Evolutionary conservation across 2,888 invertebrate species (phyloP), one percentile per base, ranked within the genome.

Genomic region (Megastigmus dorsalis): DNA sequence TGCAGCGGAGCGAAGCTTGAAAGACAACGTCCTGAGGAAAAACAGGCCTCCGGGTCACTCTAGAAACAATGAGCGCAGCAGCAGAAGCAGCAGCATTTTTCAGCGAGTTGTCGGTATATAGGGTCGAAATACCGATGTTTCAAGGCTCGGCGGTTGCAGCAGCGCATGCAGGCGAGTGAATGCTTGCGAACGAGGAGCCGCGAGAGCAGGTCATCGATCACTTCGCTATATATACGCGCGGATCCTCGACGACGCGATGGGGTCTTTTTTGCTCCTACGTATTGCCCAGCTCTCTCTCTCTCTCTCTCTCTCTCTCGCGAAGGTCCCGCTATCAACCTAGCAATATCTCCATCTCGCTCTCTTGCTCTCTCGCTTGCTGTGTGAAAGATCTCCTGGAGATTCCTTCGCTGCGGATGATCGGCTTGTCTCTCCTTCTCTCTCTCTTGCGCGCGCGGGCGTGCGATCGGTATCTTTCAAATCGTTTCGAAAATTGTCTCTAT

Each of bases 401-500:
- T 20, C n/a, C n/a, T n/a, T n/a, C n/a, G n/a, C n/a, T n/a, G n/a
- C n/a, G n/a, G n/a, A n/a, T n/a, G n/a, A n/a, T n/a, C n/a, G n/a
- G n/a, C n/a, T n/a, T n/a, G n/a, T n/a, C n/a, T 41, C 23, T 20
- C 23, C 13, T 9, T 33, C 30, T 55, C n/a, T 23, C 18, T 30
- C n/a, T 41, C 9, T 33, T 13, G 10, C 10, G 43, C 9, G 20
- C 13, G n/a, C 28, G 28, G 3, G 13, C 50, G 43, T 26, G n/a
- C 15, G 60, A 60, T 60, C 54, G 33, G 55, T 54, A 66, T 66
- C 68, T 59, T 50, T 69, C 68, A 60, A 59, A 60, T 54, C 43
- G 30, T 23, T 33, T 28, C 43, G 43, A 43, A 55, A 66, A 66
- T 55, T 45, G 66, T 55, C 28, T 26, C 54, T 28, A 26, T 65